phyloP scores from a whole-genome alignment of 2,113 vertebrate species.

The Octodon degus region DNA sequence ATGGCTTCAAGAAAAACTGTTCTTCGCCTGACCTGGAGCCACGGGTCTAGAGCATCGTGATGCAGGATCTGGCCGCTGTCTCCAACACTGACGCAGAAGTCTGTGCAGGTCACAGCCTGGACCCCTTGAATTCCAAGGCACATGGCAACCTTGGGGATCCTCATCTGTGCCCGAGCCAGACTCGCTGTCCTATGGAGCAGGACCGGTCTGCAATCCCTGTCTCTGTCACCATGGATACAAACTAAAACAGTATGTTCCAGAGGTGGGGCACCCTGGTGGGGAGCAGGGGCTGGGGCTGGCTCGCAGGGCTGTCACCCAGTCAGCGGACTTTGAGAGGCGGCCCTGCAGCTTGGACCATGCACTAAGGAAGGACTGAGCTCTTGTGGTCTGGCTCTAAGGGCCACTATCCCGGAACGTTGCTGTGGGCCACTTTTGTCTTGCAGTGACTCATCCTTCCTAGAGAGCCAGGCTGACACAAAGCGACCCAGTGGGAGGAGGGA shows the following conservation, averaged over 20 bases:
- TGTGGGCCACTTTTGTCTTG: background rate
- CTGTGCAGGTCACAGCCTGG: background rate
- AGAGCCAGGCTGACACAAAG: background rate
- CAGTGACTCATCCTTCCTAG: background rate
- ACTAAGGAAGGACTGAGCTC: background rate
- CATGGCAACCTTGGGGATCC: rapidly evolving
- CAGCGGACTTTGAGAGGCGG: rapidly evolving
- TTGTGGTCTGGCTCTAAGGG: too few relatives aligned
- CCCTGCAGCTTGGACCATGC: rapidly evolving
- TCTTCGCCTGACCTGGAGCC: background rate
- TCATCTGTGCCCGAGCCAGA: background rate
- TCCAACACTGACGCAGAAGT: background rate
- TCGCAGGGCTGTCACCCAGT: rapidly evolving
- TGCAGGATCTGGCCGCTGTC: rapidly evolving
- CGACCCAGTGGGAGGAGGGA: background rate
- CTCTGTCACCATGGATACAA: background rate
- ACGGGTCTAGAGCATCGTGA: background rate
- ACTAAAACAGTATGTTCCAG: background rate
- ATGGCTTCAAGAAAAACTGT: background rate
- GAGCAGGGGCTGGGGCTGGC: rapidly evolving
- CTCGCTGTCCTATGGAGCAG: too few relatives aligned
- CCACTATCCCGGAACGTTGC: background rate
- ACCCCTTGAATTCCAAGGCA: background rate
- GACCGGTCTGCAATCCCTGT: background rate
- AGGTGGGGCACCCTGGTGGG: background rate